A percentile compares a stretch with the other conserved stretches of the same genome.
Evolutionary conservation across 2,113 vertebrate genomes (phyloP).

Genomic region (Plestiodon gilberti): DNA sequence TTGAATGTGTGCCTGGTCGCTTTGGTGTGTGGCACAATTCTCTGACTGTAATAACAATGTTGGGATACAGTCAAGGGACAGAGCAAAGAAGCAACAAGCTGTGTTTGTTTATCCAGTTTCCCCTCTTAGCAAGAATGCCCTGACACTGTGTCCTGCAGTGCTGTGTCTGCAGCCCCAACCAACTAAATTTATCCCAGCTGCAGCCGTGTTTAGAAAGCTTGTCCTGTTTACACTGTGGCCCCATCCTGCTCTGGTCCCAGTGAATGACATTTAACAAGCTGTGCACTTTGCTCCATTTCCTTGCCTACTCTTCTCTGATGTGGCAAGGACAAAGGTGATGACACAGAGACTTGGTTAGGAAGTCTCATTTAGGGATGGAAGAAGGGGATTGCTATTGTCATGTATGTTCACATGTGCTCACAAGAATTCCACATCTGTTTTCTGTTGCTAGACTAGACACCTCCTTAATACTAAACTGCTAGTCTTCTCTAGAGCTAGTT

Average conservation of each 20-base stretch:
- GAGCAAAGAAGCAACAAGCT: slow-evolving; percentile 45
- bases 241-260: slow-evolving; percentile 66
- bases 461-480: background rate
- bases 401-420: background rate
- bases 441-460: background rate
- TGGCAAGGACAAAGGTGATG: background rate
- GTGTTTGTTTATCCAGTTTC: slow-evolving; percentile 81
- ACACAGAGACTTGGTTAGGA: background rate
- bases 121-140: slow-evolving; percentile 71
- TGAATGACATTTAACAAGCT: slow-evolving; percentile 30
- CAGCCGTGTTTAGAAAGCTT: slow-evolving; percentile 78
- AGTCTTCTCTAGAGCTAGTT: too few species aligned
- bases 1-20: slow-evolving; percentile 52
- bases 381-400: background rate
- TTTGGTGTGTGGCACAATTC: slow-evolving; percentile 65
- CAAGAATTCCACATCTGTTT: background rate
- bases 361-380: background rate
- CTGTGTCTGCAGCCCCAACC: slow-evolving; percentile 63
- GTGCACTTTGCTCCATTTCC: background rate
- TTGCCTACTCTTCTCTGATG: background rate
- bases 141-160: slow-evolving; percentile 72
- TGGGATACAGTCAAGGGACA: slow-evolving; percentile 46
- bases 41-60: slow-evolving; percentile 78
- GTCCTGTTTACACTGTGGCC: slow-evolving; percentile 75
- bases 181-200: slow-evolving; percentile 79